Base-by-base conservation (phyloP, 2,888 invertebrate genomes). In the Drosophila trichaetosa region DNA sequence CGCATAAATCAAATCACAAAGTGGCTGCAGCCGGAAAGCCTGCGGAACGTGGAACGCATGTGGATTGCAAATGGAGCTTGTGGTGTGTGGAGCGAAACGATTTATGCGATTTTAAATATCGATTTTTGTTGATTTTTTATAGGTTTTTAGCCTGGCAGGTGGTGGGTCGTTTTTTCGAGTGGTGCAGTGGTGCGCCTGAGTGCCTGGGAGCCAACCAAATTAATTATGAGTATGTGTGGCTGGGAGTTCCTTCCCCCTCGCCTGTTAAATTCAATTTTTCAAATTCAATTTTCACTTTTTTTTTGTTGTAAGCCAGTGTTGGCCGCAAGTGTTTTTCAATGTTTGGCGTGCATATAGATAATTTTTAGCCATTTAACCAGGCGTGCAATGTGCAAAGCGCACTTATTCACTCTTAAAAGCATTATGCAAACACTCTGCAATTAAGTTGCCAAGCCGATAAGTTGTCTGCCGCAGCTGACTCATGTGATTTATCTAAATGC, bases 51-150 rank as follows among this genome's bases (percentile, higher is more conserved):
- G 84, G 73, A 69, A 64, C 73, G 67, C 69, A 79, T 73, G 67
- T 72, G 86, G 80, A 79, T 67, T 80, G 73, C 72, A 68, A 83
- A 53, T 67, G 56, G 63, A 49, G 56, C 60, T 65, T 64, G 65
- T 64, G 56, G 68, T 69, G 61, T 73, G 80, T 71, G 73, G 66
- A 51, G 73, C 63, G 70, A 63, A 73, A 76, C 76, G 76, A 92
- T 92, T 92, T 92, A 92, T 92, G 91, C 88, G 92, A 92, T 92
- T 92, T 92, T 92, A 92, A 92, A 91, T 92, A 92, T 92, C 92
- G 91, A 92, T 92, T 92, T 91, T 91, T 92, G 92, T 91, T 91
- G 92, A 92, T 91, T 92, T 92, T 91, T 73, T 40, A 58, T 71
- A 46, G 77, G 69, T 64, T 80, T 76, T 65, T 21, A 52, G 66